A percentile compares a stretch with the other conserved stretches of the same genome.
Evolutionary conservation across 2,113 vertebrate species (phyloP).

Genomic region (Microtus pennsylvanicus): DNA sequence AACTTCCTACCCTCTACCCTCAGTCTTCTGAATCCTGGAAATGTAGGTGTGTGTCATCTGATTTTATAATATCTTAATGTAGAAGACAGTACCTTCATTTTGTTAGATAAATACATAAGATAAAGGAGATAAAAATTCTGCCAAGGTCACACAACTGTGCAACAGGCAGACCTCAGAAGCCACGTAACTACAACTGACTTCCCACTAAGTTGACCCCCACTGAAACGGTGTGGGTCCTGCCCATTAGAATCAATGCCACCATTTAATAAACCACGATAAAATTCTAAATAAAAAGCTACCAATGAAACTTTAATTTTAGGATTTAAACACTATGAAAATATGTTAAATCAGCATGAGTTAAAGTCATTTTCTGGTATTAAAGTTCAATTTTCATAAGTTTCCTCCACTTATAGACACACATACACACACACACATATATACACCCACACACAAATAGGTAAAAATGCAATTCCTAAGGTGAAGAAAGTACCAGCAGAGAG

Average conservation of each 20-base stretch:
- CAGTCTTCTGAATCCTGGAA: background rate
- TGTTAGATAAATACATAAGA: background rate
- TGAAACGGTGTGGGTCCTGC: background rate
- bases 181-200: background rate
- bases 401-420: background rate
- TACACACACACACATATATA: background rate
- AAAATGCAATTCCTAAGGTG: constrained; percentile 1
- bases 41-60: background rate
- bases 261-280: background rate
- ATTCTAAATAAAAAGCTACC: background rate
- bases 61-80: background rate
- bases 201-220: background rate
- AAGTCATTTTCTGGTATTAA: constrained; percentile 48
- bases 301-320: constrained; percentile 52
- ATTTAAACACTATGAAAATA: constrained; percentile 17
- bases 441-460: background rate
- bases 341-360: constrained; percentile 42
- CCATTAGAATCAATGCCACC: background rate
- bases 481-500: constrained; percentile 6
- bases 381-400: constrained; percentile 41
- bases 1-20: background rate
- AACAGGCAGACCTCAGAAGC: constrained; percentile 10
- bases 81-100: background rate
- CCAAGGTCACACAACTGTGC: background rate
- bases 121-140: constrained; percentile 53